Base-by-base conservation (phyloP, 2,797 vertebrate species). In the Rhinogobio ventralis region DNA sequence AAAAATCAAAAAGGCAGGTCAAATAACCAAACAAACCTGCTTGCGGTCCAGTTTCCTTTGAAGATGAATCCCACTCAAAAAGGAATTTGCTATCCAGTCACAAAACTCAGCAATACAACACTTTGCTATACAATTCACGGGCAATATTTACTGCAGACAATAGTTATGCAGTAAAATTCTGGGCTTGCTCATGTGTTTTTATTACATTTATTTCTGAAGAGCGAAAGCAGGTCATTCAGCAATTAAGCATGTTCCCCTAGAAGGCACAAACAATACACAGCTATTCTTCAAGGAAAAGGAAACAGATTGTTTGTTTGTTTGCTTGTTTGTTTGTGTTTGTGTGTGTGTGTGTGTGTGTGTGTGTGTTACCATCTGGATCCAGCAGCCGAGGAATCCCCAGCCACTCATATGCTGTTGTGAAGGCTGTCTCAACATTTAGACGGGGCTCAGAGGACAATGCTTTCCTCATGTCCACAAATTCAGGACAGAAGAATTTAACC, bases 401-500 rank as follows among this genome's bases (percentile, higher is more conserved):
- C 79, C 90, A 91, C 13, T 91, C 91, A 1, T 95, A 93, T 0
- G 97, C 97, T 13, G 95, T 89, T 83, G 55, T 92, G 89, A 98
- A 97, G 33, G 97, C 97, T 91, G 95, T 94, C 87, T 94, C 94
- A 2, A 97, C 83, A 81, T 97, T 98, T 57, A 96, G 95, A 86
- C 87, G 90, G 17, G 95, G 91, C 0, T 96, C 91, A 90, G 93
- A 95, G 83, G 94, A 94, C 90, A 97, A 91, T 5, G 94, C 96
- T 87, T 92, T 92, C 88, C 93, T 96, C 92, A 98, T 95, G 88
- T 98, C 95, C 28, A 97, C 95, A 89, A 97, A 90, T 82, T 91
- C 94, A 66, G 94, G 95, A 85, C 96, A 94, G 49, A 97, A 94
- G 76, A 95, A 96, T 93, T 98, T 97, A 84, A 99, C 96, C 85